Conservation (phyloP, 2,888 invertebrate species). For the Nephrocerus scutellatus region DNA sequence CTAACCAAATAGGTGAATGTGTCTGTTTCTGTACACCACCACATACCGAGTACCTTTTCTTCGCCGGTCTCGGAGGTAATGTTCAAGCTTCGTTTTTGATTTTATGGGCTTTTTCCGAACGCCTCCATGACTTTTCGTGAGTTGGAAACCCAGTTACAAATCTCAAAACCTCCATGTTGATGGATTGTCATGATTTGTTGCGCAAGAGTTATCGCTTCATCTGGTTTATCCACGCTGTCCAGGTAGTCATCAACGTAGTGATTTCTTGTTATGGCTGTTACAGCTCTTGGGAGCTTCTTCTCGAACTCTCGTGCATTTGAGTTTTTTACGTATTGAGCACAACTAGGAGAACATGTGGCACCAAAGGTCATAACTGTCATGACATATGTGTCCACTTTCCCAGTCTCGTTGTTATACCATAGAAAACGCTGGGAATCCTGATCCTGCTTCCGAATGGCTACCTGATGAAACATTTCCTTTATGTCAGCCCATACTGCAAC, state of each 20-base stretch:
- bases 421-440: conserved; percentile 8
- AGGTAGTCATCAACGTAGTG: conserved; percentile 13
- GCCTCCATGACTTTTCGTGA: conserved; percentile 4
- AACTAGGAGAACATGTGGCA: conserved; percentile 10
- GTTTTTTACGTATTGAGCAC: conserved; percentile 12
- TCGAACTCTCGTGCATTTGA: conserved; percentile 7
- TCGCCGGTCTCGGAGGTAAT: too few relatives aligned
- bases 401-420: conserved; percentile 15
- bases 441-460: background rate
- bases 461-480: conserved; percentile 7
- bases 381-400: conserved; percentile 13
- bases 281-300: conserved; percentile 4
- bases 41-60: conserved; percentile 8
- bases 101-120: too few relatives aligned
- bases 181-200: conserved; percentile 7
- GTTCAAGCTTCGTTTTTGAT: too few relatives aligned
- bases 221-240: conserved; percentile 7
- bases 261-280: conserved; percentile 6
- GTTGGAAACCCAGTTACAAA: conserved; percentile 9
- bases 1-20: conserved; percentile 5
- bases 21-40: conserved; percentile 7
- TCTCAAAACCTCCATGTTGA: conserved; percentile 6
- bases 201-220: conserved; percentile 4
- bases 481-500: too few relatives aligned
- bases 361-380: conserved; percentile 17